Evolutionary conservation across 2,113 vertebrate species (phyloP), one percentile per base, ranked within the genome.

Genomic region (Atherinomorus stipes): DNA sequence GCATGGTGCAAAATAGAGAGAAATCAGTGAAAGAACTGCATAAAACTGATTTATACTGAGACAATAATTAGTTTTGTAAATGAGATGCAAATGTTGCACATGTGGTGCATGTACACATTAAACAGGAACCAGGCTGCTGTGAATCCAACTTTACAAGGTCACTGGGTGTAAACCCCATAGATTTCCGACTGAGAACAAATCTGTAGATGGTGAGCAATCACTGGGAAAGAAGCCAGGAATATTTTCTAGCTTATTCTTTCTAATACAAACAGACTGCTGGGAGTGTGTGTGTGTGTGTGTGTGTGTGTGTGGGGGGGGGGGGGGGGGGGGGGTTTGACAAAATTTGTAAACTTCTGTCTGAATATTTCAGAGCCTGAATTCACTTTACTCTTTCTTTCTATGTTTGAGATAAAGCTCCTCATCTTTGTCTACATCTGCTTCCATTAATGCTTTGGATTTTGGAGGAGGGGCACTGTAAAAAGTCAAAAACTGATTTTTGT

Each of bases 141-240:
- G 22, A 57, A 50, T 50, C 45, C 37, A 67, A 74, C 60, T 63
- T 61, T 22, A 18, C 19, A 8, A 71, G 70, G 69, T 85, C 62
- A 79, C 21, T 62, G 83, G 45, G 80, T 87, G 57, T 77, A 76
- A 79, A 80, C 54, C 71, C 67, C 1, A n/a, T 18, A 71, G 61
- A 28, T 40, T 51, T 66, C 63, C 25, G 19, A 22, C 18, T 3
- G 50, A 63, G 49, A 56, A 58, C 49, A 61, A 49, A 64, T 21
- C 12, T 38, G 68, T 23, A 12, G 22, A 10, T 28, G 56, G 77
- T 78, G 75, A 84, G 76, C 64, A 70, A 78, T 72, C n/a, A 58
- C 13, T 18, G 25, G 64, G 64, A 76, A 11, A 26, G 38, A 23
- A 51, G 38, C 56, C 71, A 71, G 28, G 54, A 53, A 47, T 51